phyloP scores from a whole-genome alignment of 2,113 vertebrate genomes.

The Charadrius vociferus region DNA sequence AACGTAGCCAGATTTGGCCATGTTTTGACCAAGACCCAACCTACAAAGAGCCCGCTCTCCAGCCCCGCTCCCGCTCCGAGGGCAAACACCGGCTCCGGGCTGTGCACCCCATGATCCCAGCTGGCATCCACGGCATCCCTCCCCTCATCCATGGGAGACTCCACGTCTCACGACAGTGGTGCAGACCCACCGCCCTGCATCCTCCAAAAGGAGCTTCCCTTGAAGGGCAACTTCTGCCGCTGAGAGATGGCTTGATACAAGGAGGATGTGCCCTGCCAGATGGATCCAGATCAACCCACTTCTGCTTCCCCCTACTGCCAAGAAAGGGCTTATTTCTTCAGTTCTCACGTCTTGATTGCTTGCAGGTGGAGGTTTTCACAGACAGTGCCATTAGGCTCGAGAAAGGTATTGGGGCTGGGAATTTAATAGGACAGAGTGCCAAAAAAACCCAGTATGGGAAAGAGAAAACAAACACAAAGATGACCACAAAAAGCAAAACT shows the following conservation, averaged over 20 bases:
- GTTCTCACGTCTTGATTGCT: not conserved
- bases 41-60: not conserved
- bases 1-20: not conserved
- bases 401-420: not conserved
- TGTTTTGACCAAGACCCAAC: not conserved
- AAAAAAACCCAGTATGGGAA: not conserved
- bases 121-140: not conserved
- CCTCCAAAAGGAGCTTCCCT: not conserved
- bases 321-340: not conserved
- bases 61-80: not conserved
- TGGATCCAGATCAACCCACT: not conserved
- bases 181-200: rapidly evolving
- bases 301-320: not conserved
- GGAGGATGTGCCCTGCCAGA: not conserved
- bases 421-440: not conserved
- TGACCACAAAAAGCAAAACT: not conserved
- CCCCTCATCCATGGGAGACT: not conserved
- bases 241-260: not conserved
- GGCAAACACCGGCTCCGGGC: rapidly evolving
- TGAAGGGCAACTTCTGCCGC: not conserved
- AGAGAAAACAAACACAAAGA: not conserved
- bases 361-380: not conserved
- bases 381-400: not conserved
- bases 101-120: rapidly evolving
- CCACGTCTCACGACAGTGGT: rapidly evolving